Evolutionary conservation across 2,888 invertebrate genomes (phyloP).

Genomic region (Drosophila gaucha): DNA sequence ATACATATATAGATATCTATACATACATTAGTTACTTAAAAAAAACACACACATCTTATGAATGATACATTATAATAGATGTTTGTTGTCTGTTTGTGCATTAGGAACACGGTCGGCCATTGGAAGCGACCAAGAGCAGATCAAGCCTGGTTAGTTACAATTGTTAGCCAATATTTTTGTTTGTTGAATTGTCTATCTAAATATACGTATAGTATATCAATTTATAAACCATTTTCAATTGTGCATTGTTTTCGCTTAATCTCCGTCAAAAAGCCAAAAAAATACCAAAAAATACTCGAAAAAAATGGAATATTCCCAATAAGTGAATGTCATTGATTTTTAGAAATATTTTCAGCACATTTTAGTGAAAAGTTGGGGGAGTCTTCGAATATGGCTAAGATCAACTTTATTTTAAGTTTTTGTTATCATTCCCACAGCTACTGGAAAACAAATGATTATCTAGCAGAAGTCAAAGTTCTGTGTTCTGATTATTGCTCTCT

Average conservation of each 20-base stretch:
- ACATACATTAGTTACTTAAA: not conserved
- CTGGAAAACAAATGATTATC: too few relatives aligned
- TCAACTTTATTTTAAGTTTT: too few relatives aligned
- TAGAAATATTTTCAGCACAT: too few relatives aligned
- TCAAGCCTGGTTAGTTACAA: slow-evolving; percentile 29
- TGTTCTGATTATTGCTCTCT: not conserved
- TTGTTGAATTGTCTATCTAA: slow-evolving; percentile 34
- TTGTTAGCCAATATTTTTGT: slow-evolving; percentile 22
- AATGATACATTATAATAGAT: too few relatives aligned
- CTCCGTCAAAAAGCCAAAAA: too few relatives aligned
- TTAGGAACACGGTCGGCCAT: slow-evolving; percentile 40
- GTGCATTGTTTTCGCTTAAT: slow-evolving; percentile 8
- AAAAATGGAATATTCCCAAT: slow-evolving; percentile 3
- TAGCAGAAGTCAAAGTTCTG: not conserved
- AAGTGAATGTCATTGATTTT: too few relatives aligned
- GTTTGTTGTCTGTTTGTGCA: slow-evolving; percentile 23
- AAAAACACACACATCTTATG: not conserved
- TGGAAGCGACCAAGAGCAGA: slow-evolving; percentile 21
- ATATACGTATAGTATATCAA: slow-evolving; percentile 14
- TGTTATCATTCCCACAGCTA: too few relatives aligned
- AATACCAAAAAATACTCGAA: slow-evolving; percentile 13
- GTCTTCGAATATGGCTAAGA: too few relatives aligned
- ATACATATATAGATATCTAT: not conserved
- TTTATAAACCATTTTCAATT: slow-evolving; percentile 11
- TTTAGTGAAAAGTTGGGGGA: too few relatives aligned